Evolutionary conservation across 2,888 invertebrate species (phyloP).

Genomic region (Cheilosia scutellata): DNA sequence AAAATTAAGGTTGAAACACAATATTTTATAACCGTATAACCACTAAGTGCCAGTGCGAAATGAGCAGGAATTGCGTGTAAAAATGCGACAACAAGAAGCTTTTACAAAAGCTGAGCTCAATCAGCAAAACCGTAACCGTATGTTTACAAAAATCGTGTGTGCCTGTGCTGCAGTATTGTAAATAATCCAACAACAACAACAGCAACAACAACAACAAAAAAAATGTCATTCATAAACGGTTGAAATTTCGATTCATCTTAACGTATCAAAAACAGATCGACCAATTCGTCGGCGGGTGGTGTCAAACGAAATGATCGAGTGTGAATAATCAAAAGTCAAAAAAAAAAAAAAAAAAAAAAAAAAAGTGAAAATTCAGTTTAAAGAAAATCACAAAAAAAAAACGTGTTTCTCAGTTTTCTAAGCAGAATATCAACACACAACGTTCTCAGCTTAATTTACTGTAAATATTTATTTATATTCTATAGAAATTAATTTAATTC

Average conservation of each 20-base stretch:
- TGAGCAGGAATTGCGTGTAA: slow-evolving; percentile 1
- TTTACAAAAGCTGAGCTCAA: slow-evolving; percentile 25
- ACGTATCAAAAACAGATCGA: not conserved
- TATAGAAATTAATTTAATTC: slow-evolving; percentile 15
- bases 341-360: slow-evolving; percentile 4
- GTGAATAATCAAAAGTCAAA: slow-evolving; percentile 15
- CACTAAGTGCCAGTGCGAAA: slow-evolving; percentile 16
- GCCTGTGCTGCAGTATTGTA: slow-evolving; percentile 25
- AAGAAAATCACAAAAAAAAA: not conserved
- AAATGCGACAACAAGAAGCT: slow-evolving; percentile 36
- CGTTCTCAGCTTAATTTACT: slow-evolving; percentile 19
- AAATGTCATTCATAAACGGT: slow-evolving; percentile 3
- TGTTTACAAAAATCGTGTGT: slow-evolving; percentile 35
- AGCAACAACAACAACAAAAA: not conserved
- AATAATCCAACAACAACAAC: slow-evolving; percentile 5
- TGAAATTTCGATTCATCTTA: not conserved
- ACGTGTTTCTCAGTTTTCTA: slow-evolving; percentile 29
- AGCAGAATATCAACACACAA: slow-evolving; percentile 12
- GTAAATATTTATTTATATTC: slow-evolving; percentile 50
- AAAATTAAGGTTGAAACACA: too few species aligned
- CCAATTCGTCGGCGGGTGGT: slow-evolving; percentile 2
- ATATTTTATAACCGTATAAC: not conserved
- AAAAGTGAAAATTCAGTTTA: slow-evolving; percentile 19
- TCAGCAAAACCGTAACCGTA: slow-evolving; percentile 17
- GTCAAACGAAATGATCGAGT: not conserved